Evolutionary conservation across 2,797 vertebrate genomes (phyloP).

Genomic region (Scolopax bukidnonensis): DNA sequence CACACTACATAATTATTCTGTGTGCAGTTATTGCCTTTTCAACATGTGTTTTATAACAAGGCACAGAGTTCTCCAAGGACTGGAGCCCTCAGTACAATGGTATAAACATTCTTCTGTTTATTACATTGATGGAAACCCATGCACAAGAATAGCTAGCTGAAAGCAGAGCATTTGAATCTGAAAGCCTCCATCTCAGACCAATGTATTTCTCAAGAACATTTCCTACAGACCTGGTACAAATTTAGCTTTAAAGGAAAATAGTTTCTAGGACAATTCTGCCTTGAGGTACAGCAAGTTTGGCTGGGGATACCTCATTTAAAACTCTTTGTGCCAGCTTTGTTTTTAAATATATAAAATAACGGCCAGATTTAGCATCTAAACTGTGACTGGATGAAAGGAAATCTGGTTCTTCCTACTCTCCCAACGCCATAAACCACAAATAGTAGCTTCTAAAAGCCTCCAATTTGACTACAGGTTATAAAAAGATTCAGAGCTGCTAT

Average conservation of each 20-base stretch:
- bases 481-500: background rate
- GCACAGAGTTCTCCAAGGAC: background rate
- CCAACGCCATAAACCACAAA: background rate
- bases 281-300: conserved; percentile 3
- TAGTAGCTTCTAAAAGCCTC: background rate
- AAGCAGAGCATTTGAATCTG: background rate
- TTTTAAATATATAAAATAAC: background rate
- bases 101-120: background rate
- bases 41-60: background rate
- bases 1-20: background rate
- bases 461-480: background rate
- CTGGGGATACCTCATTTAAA: background rate
- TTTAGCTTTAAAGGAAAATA: background rate
- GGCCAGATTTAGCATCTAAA: background rate
- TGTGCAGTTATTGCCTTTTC: background rate
- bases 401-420: background rate
- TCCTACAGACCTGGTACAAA: background rate
- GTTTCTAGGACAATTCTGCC: conserved; percentile 26
- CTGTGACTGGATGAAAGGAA: background rate
- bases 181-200: background rate
- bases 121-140: background rate
- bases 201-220: background rate
- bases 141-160: background rate
- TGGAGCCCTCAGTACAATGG: background rate
- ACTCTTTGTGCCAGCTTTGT: conserved; percentile 22